phyloP scores from a whole-genome alignment of 2,888 invertebrate species.

The Drosophila lutescens region DNA sequence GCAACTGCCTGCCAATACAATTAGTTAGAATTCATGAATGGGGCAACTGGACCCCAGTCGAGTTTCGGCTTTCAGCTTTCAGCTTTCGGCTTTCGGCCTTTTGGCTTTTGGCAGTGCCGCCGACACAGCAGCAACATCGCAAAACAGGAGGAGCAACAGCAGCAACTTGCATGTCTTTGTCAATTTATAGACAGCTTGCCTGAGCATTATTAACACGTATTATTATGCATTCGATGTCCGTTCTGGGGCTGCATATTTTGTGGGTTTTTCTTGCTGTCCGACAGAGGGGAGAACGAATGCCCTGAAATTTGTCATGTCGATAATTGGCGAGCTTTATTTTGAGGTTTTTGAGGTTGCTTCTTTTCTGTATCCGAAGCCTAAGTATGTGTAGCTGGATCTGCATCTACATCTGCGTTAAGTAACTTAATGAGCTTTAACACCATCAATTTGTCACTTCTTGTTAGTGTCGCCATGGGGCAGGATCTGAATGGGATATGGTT shows the following conservation, averaged over 20 bases:
- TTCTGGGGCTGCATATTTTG: conserved; percentile 53
- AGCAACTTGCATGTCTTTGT: conserved; percentile 81
- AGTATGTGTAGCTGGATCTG: conserved; percentile 28
- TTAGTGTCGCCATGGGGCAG: conserved; percentile 71
- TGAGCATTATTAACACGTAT: conserved; percentile 81
- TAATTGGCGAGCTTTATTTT: conserved; percentile 80
- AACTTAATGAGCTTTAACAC: conserved; percentile 82
- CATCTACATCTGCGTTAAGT: conserved; percentile 55
- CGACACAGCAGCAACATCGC: conserved; percentile 36
- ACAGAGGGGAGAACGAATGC: conserved; percentile 52
- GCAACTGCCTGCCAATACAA: conserved; percentile 79
- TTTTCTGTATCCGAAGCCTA: conserved; percentile 16
- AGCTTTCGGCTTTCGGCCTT: conserved; percentile 8
- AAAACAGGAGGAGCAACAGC: conserved; percentile 23
- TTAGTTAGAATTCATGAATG: conserved; percentile 83
- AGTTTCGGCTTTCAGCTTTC: conserved; percentile 50
- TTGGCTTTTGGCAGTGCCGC: conserved; percentile 68
- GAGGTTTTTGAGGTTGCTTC: conserved; percentile 57
- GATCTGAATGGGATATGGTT: conserved; percentile 1
- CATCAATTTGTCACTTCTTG: conserved; percentile 83
- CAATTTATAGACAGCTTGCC: conserved; percentile 81
- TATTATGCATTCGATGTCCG: conserved; percentile 69
- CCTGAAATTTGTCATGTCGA: conserved; percentile 78
- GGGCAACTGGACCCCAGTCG: conserved; percentile 58
- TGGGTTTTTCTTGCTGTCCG: conserved; percentile 53